Conservation (phyloP, 2,797 vertebrate genomes). For the Cyclopterus lumpus region DNA sequence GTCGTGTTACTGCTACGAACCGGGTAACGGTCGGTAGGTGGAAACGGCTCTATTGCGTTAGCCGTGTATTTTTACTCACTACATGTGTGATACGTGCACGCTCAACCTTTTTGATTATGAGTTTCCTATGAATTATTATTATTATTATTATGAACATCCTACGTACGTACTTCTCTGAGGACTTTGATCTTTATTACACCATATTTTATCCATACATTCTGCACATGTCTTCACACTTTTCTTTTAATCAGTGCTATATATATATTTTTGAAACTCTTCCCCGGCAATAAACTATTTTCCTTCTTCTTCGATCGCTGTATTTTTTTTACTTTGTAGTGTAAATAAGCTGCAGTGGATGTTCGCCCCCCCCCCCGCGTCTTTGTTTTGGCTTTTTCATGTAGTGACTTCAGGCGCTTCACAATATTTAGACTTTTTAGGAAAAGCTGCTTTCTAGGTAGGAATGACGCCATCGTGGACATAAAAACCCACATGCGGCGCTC, state of each 20-base stretch:
- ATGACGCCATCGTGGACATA: constrained; percentile 31
- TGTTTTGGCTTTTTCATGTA: constrained; percentile 3
- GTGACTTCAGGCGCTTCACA: constrained; percentile 24
- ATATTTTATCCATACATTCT: no score
- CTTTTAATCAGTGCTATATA: neutral
- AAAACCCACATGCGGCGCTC: constrained; percentile 24
- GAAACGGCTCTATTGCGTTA: no score
- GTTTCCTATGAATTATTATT: no score
- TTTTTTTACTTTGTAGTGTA: constrained; percentile 22
- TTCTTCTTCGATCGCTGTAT: neutral
- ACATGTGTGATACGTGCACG: no score
- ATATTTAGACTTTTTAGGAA: constrained; percentile 36
- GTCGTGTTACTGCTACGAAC: no score
- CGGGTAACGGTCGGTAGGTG: no score
- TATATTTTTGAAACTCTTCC: neutral
- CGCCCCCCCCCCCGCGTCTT: neutral
- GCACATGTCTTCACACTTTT: no score
- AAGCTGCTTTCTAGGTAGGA: constrained; percentile 18
- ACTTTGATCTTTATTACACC: no score
- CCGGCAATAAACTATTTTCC: neutral
- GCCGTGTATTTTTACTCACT: no score
- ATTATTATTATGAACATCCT: no score
- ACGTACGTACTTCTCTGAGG: no score
- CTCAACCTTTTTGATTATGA: neutral
- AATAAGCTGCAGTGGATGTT: neutral